Evolutionary conservation across 2,797 vertebrate species (phyloP).

Genomic region (Anas georgica): DNA sequence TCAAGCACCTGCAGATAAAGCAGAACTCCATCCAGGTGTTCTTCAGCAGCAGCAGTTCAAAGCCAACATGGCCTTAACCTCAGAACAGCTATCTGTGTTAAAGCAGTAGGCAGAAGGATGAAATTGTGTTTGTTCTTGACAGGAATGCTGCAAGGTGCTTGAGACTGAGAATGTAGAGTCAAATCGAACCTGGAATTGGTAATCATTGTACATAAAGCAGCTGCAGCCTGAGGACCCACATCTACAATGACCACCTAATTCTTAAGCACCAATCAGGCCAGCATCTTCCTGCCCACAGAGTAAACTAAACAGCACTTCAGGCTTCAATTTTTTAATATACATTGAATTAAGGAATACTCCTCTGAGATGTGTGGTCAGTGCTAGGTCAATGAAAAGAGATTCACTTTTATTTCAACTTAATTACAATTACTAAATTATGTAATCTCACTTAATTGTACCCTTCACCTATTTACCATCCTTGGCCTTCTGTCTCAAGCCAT

Average conservation of each 20-base stretch:
- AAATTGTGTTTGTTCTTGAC: constrained; percentile 11
- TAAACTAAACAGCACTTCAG: not conserved
- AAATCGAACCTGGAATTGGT: not conserved
- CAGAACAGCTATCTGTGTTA: constrained; percentile 32
- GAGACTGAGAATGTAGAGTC: constrained; percentile 9
- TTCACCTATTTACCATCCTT: constrained; percentile 23
- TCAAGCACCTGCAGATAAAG: constrained; percentile 19
- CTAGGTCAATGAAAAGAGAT: not conserved
- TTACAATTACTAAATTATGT: constrained; percentile 27
- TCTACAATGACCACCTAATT: not conserved
- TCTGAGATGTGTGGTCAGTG: not conserved
- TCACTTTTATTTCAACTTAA: not conserved
- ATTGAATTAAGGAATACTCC: not conserved
- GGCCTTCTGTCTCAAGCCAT: not conserved
- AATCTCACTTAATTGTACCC: constrained; percentile 29
- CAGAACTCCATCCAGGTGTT: constrained; percentile 9
- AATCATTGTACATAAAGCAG: constrained; percentile 9
- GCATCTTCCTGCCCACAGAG: not conserved
- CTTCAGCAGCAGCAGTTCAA: constrained; percentile 12
- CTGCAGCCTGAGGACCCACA: not conserved
- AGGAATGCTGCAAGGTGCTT: constrained; percentile 24
- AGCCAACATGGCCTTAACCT: not conserved
- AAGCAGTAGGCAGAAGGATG: constrained; percentile 7
- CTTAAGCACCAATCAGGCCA: not conserved
- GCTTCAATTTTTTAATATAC: constrained; percentile 6